Base-by-base conservation (phyloP, 1,140 invertebrate species). In the Euura lappo region DNA sequence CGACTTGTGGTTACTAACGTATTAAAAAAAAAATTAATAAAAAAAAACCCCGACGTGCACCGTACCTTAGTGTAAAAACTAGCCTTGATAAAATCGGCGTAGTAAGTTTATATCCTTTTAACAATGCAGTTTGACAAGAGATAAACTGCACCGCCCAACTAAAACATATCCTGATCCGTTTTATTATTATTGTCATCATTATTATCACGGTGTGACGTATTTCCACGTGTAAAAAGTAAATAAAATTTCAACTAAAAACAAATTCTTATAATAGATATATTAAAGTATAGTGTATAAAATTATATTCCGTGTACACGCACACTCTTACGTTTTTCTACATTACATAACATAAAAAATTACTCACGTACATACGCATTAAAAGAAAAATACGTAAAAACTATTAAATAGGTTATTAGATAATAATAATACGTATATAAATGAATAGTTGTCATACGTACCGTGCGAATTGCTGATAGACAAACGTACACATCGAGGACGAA, bases 31-130 rank as follows among this genome's bases (percentile, higher is more conserved):
- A 60, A 11, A 60, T n/a, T 3, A 11, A 60, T n/a, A 60, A 60
- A 11, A 60, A 60, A 28, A 28, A 28, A 28, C 28, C 28, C 28
- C 28, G 28, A 28, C 28, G 28, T 28, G 28, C 28, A 28, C 28
- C 28, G 28, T 28, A 28, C 28, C 28, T 28, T 28, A 28, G 28
- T 28, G 28, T 28, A 28, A 28, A 28, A 28, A 28, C 28, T 28
- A 60, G 51, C 51, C 51, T n/a, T n/a, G 51, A 60, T 60, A 60
- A 60, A 60, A 60, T 60, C 51, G 51, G 51, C 51, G 51, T 60
- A 60, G 28, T 28, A 28, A 28, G 28, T 28, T 28, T 28, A 28
- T 28, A 28, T 28, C 28, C 28, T 28, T 28, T 28, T 0, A 28
- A 28, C 28, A 28, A 28, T 28, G 28, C 28, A 28, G 28, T 28